Percentiles rank a stretch among this genome's conserved stretches.
Conservation (phyloP, 2,888 invertebrate species). For the Epistrophe eligans region DNA sequence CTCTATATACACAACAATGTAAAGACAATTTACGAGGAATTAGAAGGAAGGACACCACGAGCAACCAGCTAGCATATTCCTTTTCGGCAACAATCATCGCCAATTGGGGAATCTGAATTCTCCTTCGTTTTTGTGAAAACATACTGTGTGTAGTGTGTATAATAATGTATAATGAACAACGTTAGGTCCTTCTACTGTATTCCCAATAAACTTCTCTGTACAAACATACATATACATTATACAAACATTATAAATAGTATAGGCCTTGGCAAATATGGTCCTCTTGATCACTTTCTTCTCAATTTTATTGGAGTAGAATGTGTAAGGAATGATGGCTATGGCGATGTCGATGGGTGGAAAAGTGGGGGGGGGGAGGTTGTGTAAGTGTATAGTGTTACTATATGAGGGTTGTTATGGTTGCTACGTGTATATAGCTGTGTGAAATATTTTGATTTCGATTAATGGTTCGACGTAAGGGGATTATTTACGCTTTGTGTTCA, state of each 20-base stretch:
- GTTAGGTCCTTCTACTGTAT: neutral
- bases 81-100: conserved; percentile 35
- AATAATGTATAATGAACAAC: neutral
- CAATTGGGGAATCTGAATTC: conserved; percentile 40
- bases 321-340: neutral
- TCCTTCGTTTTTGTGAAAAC: neutral
- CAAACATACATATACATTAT: neutral
- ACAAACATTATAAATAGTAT: conserved; percentile 22
- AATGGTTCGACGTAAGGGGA: conserved; percentile 55
- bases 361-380: too few species aligned
- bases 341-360: too few species aligned
- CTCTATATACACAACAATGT: conserved; percentile 22
- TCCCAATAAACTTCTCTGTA: neutral
- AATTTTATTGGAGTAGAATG: conserved; percentile 8
- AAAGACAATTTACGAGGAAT: conserved; percentile 51
- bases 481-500: conserved; percentile 61
- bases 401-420: conserved; percentile 8
- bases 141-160: neutral
- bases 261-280: conserved; percentile 11
- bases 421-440: neutral
- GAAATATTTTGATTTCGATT: conserved; percentile 68
- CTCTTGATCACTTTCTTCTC: conserved; percentile 16
- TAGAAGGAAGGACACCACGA: conserved; percentile 1
- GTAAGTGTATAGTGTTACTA: neutral
- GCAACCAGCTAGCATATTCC: neutral